These are phyloP conservation scores for Quadroppia sp. DNA, from an alignment of 2,888 invertebrate genomes.

Conservation along the genomic window DNA sequence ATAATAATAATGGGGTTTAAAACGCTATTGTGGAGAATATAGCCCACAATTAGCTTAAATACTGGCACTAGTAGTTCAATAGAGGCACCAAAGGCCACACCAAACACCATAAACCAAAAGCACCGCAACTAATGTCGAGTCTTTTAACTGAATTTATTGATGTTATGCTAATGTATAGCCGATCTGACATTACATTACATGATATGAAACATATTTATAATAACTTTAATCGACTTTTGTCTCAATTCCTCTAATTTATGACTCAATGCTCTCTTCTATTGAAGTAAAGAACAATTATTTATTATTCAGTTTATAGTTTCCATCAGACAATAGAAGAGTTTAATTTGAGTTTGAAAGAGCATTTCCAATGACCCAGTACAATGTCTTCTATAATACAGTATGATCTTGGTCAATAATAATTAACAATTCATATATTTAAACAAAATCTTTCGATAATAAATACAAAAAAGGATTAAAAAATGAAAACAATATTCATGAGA, in stretches of 20 bases:
- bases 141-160: background rate
- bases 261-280: background rate
- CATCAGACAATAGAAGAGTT: too few relatives aligned
- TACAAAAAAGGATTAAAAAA: too few relatives aligned
- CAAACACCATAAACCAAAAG: slow-evolving; percentile 19
- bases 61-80: background rate
- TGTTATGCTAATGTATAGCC: slow-evolving; percentile 11
- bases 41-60: slow-evolving; percentile 23
- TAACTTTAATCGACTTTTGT: background rate
- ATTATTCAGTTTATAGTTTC: too few relatives aligned
- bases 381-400: too few relatives aligned
- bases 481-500: too few relatives aligned
- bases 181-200: slow-evolving; percentile 5
- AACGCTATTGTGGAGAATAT: slow-evolving; percentile 9
- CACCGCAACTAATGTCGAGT: slow-evolving; percentile 7
- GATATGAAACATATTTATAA: slow-evolving; percentile 3
- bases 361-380: too few relatives aligned
- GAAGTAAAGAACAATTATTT: too few relatives aligned
- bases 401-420: too few relatives aligned
- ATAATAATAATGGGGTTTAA: slow-evolving; percentile 28
- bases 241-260: background rate
- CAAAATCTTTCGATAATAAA: too few relatives aligned
- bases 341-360: too few relatives aligned
- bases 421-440: too few relatives aligned
- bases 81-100: slow-evolving; percentile 28